Percentiles rank a stretch among this genome's conserved stretches.
Evolutionary conservation across 2,113 vertebrate genomes (phyloP).

Genomic region (Phaethon lepturus): DNA sequence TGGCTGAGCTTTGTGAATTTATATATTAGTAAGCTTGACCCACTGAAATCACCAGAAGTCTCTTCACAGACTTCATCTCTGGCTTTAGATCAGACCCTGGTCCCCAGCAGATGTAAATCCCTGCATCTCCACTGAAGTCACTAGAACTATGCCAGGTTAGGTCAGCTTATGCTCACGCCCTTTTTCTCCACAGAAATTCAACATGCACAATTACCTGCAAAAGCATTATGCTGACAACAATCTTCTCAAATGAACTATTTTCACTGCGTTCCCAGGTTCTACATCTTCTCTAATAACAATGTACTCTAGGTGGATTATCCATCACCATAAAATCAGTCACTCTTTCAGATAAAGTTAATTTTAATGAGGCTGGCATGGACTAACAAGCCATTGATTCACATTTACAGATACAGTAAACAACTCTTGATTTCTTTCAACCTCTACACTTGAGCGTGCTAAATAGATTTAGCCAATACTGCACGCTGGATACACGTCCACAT

Average conservation of each 20-base stretch:
- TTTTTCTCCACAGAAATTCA: neutral
- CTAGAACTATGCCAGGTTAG: neutral
- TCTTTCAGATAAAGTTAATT: slow-evolving; percentile 48
- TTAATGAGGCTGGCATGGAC: slow-evolving; percentile 40
- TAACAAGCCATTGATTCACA: slow-evolving; percentile 56
- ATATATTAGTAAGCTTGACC: neutral
- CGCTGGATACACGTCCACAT: neutral
- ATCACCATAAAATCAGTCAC: slow-evolving; percentile 40
- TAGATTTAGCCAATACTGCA: neutral
- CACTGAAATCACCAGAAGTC: neutral
- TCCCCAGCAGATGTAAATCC: neutral
- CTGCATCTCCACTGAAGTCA: neutral
- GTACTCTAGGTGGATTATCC: neutral
- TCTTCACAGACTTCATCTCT: neutral
- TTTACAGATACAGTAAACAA: slow-evolving; percentile 49
- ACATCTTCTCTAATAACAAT: neutral
- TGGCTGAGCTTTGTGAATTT: neutral
- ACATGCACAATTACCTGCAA: neutral
- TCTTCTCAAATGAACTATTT: neutral
- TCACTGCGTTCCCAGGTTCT: neutral
- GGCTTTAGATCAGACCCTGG: neutral
- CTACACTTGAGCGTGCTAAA: neutral
- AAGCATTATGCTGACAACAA: neutral
- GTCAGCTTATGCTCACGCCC: neutral
- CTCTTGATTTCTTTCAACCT: slow-evolving; percentile 12